Evolutionary conservation across 2,888 invertebrate genomes (phyloP), one percentile per base, ranked within the genome.

Genomic region (Rhingia campestris): DNA sequence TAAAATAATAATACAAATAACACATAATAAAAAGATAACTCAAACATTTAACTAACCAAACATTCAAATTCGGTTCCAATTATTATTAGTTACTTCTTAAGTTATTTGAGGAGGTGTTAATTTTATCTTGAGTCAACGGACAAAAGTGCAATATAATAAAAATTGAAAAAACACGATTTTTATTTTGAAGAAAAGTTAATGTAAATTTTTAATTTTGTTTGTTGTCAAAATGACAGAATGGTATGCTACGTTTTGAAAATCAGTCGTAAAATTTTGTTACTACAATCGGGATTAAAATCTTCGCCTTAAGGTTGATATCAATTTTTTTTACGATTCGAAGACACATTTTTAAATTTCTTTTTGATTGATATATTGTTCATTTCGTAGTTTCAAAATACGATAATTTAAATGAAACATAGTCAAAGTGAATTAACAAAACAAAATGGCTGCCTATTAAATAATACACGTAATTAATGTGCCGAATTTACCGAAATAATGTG

Each of bases 1-100:
- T 89, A 89, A 90, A 88, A 90, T 90, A 87, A 86, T 82, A 86
- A 87, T 81, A 86, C 47, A 86, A 72, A 86, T 66, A 73, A 61
- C 77, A 56, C 41, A 67, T 53, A 53, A 76, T 32, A 47, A 66
- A 63, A 66, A 76, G 61, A 58, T 22, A 56, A 22, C 49, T 81
- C 51, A 64, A 39, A 22, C 2, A 22, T 2, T 22, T 22, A 22
- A 64, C 39, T 39, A 49, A 39, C 70, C 61, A 56, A 70, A 47
- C 49, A 22, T 9, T 32, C 3, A 22, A 22, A 22, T 76, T 76
- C 54, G 59, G 49, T 69, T 63, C 69, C 54, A 72, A 10, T 9
- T 30, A 10, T n/a, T 49, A 10, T 41, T 41, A 10, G 7, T 56
- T 54, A 47, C 47, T 14, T 66, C 66, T 64, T 67, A 74, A 74